These are phyloP conservation scores for Liparis tanakae DNA, from an alignment of 2,797 vertebrate genomes.

Conservation along the genomic window DNA sequence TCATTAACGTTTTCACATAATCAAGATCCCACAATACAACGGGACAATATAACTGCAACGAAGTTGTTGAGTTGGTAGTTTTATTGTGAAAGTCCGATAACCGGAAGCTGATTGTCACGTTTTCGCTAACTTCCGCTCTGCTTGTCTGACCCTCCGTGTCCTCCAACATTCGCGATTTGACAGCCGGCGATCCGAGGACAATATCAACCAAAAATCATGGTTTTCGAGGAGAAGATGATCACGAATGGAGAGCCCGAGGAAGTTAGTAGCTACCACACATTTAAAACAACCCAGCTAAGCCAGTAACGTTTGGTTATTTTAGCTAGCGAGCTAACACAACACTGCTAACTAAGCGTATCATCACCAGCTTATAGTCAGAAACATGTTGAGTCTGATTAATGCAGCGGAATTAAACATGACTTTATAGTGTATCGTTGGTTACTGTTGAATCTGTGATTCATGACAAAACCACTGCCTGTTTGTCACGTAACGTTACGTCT, in stretches of 20 bases:
- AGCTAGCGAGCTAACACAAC: constrained; percentile 18
- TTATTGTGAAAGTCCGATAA: constrained; percentile 44
- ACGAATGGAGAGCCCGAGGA: constrained; percentile 82
- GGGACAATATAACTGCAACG: not conserved
- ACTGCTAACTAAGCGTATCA: constrained; percentile 24
- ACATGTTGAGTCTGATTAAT: not conserved
- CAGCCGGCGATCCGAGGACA: constrained; percentile 42
- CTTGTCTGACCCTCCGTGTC: constrained; percentile 70
- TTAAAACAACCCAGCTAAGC: not conserved
- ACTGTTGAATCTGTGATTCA: not conserved
- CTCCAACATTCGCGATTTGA: constrained; percentile 47
- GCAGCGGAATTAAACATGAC: not conserved
- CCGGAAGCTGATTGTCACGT: constrained; percentile 13
- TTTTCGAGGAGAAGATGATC: constrained; percentile 83
- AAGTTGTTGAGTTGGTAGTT: not conserved
- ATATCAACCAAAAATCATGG: constrained; percentile 66
- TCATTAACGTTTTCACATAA: not conserved
- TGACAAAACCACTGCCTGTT: not conserved
- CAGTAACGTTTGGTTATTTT: not conserved
- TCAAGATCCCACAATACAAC: too few species aligned
- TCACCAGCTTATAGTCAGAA: constrained; percentile 18
- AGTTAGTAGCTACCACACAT: constrained; percentile 38
- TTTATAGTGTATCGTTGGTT: fast-evolving
- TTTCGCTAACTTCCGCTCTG: not conserved
- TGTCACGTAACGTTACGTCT: constrained; percentile 1